These are phyloP conservation scores for Diacarnus erythraeanus DNA, from an alignment of 37 sponge, comb jelly and placozoan species.

Conservation along the genomic window DNA sequence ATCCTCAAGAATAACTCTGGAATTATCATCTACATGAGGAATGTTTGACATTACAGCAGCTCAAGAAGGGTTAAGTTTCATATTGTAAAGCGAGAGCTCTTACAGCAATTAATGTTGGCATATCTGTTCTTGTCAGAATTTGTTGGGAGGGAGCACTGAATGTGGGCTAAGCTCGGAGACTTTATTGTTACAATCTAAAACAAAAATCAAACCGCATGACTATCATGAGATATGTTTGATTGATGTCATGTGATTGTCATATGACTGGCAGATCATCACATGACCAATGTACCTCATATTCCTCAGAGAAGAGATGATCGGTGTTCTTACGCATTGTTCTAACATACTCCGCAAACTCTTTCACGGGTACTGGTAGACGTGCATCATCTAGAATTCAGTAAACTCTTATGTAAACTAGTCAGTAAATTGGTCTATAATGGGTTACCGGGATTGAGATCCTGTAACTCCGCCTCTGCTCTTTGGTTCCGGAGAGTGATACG, in stretches of 20 bases:
- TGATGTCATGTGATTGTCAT: background rate
- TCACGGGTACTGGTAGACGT: conserved; percentile 23
- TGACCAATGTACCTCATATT: conserved; percentile 63
- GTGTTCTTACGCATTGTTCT: conserved; percentile 54
- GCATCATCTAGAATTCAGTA: conserved; percentile 31
- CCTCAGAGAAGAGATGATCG: conserved; percentile 81
- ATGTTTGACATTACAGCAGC: background rate
- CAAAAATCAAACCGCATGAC: too few species aligned
- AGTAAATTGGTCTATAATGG: background rate
- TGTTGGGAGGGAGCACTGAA: conserved; percentile 30
- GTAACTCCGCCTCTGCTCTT: conserved; percentile 24
- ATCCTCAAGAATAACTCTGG: conserved; percentile 37
- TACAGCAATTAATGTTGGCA: conserved; percentile 82
- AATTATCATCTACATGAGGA: conserved; percentile 52
- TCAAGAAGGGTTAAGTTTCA: background rate
- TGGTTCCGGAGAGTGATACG: background rate
- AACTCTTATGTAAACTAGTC: background rate
- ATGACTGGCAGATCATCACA: background rate
- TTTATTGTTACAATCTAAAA: conserved; percentile 73
- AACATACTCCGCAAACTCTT: conserved; percentile 42
- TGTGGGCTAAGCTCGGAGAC: conserved; percentile 68
- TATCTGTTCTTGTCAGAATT: conserved; percentile 83
- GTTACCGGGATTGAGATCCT: conserved; percentile 32
- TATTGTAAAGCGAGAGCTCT: background rate
- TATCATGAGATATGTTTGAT: background rate